Evolutionary conservation across 2,797 vertebrate species (phyloP), one percentile per base, ranked within the genome.

Genomic region (Enteromius viviparus): DNA sequence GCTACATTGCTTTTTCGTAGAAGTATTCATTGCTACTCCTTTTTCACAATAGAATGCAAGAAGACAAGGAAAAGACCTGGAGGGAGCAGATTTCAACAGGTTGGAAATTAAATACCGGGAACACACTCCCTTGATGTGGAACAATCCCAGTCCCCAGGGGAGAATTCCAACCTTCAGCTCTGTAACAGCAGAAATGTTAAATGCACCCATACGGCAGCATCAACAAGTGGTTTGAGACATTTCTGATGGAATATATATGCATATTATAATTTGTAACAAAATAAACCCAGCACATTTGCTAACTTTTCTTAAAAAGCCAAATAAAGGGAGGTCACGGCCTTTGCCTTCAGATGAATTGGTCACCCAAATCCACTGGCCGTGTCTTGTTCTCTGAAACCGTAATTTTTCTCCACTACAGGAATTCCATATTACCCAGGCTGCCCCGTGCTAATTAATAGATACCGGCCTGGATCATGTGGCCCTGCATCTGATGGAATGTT

Each of bases 401-500:
- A 88, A 89, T 87, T 87, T 80, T 23, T 76, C 58, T 83, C 72
- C 29, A 47, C 78, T 78, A 23, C 71, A 81, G 68, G 81, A 86
- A 85, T 37, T 72, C 68, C 81, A 76, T 65, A 64, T 71, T 71
- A 81, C 78, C 76, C 34, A 62, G 7, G 15, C 69, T 74, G 74
- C 66, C 62, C 19, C 19, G 65, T 78, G 80, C 68, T 84, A 82
- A 85, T 71, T 72, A 86, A 86, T 81, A 78, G 80, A 84, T 69
- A 66, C 37, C 29, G 10, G 60, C 40, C 68, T 29, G 29, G 21
- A 70, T 83, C 68, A 60, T 42, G 26, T 49, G 45, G 12, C 65
- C 21, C 19, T 4, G 6, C 53, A 55, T 66, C 47, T 11, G 19
- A 29, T 32, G 42, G 15, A 15, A 26, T 60, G 76, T 85, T 32